phyloP scores from a whole-genome alignment of 2,888 invertebrate species.

The Coelopa pilipes region DNA sequence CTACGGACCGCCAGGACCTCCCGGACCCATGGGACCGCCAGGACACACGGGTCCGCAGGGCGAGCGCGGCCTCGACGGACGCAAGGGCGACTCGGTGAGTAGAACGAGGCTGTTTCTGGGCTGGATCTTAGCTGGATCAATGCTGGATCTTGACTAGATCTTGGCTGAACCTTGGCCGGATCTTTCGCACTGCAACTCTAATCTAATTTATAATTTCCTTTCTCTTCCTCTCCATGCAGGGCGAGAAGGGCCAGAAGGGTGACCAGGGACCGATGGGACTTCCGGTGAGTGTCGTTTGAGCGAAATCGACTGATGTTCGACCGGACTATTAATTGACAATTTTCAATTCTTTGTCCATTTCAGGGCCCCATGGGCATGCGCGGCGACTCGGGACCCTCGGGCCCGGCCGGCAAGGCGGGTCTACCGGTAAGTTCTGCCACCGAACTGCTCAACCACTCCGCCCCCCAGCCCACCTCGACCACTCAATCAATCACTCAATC shows the following conservation, averaged over 20 bases:
- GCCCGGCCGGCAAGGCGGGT: slow-evolving; percentile 67
- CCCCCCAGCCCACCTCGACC: slow-evolving; percentile 34
- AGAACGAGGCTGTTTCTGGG: slow-evolving; percentile 16
- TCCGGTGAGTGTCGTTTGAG: slow-evolving; percentile 78
- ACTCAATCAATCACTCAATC: slow-evolving; percentile 6
- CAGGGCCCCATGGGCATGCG: slow-evolving; percentile 68
- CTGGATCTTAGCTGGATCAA: too few species aligned
- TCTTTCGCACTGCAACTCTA: too few species aligned
- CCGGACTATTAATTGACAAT: too few species aligned
- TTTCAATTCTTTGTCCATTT: neutral
- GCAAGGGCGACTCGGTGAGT: slow-evolving; percentile 83
- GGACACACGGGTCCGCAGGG: slow-evolving; percentile 68
- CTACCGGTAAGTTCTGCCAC: slow-evolving; percentile 61
- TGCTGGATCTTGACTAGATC: too few species aligned
- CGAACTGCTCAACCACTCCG: neutral
- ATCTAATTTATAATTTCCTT: too few species aligned
- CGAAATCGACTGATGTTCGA: too few species aligned
- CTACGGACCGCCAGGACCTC: slow-evolving; percentile 72
- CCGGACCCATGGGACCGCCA: slow-evolving; percentile 79
- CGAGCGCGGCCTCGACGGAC: slow-evolving; percentile 79
- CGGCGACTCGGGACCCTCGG: slow-evolving; percentile 65
- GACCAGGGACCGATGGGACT: slow-evolving; percentile 90
- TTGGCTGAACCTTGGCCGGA: too few species aligned
- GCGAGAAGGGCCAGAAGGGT: slow-evolving; percentile 65
- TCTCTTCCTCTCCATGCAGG: slow-evolving; percentile 48